A percentile compares a stretch with the other conserved stretches of the same genome.
phyloP scores from a whole-genome alignment of 2,888 invertebrate species.

The Tetramorium bicarinatum region DNA sequence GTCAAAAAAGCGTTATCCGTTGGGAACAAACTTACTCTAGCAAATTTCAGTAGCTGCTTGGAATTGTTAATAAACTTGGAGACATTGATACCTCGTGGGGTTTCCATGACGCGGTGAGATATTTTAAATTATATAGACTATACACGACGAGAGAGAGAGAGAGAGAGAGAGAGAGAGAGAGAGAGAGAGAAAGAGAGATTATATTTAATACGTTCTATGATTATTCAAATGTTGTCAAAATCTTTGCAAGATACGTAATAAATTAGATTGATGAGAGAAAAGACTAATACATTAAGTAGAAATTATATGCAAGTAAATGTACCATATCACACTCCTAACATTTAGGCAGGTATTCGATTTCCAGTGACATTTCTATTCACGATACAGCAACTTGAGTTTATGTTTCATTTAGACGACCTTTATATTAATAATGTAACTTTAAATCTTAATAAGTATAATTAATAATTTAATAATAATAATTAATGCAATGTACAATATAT shows the following conservation, averaged over 20 bases:
- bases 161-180: background rate
- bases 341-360: too few relatives aligned
- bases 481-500: background rate
- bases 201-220: background rate
- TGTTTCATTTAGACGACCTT: too few relatives aligned
- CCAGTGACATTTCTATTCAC: too few relatives aligned
- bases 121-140: slow-evolving; percentile 50
- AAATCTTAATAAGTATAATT: background rate
- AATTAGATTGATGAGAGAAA: background rate
- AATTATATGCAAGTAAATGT: background rate
- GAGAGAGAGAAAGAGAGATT: background rate
- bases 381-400: too few relatives aligned
- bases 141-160: background rate
- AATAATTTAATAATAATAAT: slow-evolving; percentile 12
- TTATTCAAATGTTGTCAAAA: background rate
- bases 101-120: slow-evolving; percentile 28
- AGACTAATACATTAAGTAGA: background rate
- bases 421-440: background rate
- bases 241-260: background rate
- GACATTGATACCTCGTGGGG: slow-evolving; percentile 48
- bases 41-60: slow-evolving; percentile 54
- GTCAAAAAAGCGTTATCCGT: slow-evolving; percentile 46
- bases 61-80: slow-evolving; percentile 58
- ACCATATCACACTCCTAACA: too few relatives aligned
- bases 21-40: slow-evolving; percentile 50